A percentile compares a stretch with the other conserved stretches of the same genome.
These are phyloP conservation scores for Sinocyclocheilus anophthalmus DNA, from an alignment of 2,113 vertebrate species.

Conservation along the genomic window DNA sequence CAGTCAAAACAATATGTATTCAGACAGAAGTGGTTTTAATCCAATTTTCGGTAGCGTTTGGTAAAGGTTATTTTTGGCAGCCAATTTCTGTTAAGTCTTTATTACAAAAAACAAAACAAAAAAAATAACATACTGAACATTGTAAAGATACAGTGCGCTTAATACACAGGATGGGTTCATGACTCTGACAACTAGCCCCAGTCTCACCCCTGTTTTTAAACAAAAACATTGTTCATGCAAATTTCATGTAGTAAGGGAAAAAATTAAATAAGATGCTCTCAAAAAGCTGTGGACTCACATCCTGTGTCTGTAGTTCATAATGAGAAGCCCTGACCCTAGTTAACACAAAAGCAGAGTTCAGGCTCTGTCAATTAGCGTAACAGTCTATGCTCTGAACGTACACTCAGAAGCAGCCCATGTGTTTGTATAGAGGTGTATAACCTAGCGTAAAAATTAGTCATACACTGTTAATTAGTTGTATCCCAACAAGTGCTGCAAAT, in stretches of 20 bases:
- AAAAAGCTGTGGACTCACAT: not conserved
- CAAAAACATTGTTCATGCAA: not conserved
- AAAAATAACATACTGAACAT: not conserved
- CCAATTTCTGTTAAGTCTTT: not conserved
- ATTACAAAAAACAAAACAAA: not conserved
- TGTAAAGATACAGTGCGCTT: not conserved
- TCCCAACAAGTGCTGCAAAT: not conserved
- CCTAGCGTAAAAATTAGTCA: slow-evolving; percentile 36
- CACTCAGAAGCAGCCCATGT: slow-evolving; percentile 1
- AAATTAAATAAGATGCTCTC: not conserved
- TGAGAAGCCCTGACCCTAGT: slow-evolving; percentile 57
- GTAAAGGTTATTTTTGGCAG: not conserved
- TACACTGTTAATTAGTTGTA: slow-evolving; percentile 21
- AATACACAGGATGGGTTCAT: not conserved
- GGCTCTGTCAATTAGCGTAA: slow-evolving; percentile 45
- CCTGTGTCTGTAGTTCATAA: slow-evolving; percentile 32
- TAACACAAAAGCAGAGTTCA: slow-evolving; percentile 60
- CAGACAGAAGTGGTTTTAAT: not conserved
- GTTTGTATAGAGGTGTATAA: not conserved
- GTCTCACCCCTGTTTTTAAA: not conserved
- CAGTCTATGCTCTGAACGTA: not conserved
- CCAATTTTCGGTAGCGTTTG: not conserved
- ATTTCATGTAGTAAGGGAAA: not conserved
- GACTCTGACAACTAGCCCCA: not conserved
- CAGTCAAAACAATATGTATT: not conserved